Conservation (phyloP, 2,113 vertebrate species). For the Xiphophorus couchianus region DNA sequence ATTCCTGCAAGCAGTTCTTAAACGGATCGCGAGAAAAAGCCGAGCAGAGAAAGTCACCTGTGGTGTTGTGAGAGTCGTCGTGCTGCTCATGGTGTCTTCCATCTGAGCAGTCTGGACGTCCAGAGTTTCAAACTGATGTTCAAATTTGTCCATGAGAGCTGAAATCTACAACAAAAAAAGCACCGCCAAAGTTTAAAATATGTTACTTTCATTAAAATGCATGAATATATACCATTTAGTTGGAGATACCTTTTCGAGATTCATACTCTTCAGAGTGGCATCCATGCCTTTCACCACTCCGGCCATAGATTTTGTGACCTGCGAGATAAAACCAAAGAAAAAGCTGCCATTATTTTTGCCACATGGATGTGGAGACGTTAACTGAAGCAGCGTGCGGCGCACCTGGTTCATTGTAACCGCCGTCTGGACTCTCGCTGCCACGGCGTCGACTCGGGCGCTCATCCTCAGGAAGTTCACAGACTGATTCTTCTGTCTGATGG, state of each 20-base stretch:
- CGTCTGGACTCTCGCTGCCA: slow-evolving; percentile 93
- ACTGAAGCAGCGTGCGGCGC: neutral
- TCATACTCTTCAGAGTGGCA: slow-evolving; percentile 91
- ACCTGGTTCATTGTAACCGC: slow-evolving; percentile 98
- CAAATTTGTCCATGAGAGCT: slow-evolving; percentile 92
- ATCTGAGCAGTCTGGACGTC: slow-evolving; percentile 95
- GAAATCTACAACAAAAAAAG: slow-evolving; percentile 83
- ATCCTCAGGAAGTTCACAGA: slow-evolving; percentile 95
- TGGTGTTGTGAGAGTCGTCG: slow-evolving; percentile 94
- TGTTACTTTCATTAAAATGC: neutral
- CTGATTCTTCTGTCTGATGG: slow-evolving; percentile 98
- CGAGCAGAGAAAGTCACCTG: slow-evolving; percentile 76
- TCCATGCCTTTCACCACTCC: slow-evolving; percentile 99
- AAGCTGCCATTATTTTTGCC: neutral
- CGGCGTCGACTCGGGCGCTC: slow-evolving; percentile 96
- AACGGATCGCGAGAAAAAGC: neutral
- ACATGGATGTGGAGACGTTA: neutral
- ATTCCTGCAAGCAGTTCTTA: slow-evolving; percentile 1
- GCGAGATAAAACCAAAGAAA: slow-evolving; percentile 28
- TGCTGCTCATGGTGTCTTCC: slow-evolving; percentile 97
- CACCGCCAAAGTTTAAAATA: neutral
- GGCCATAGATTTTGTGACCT: slow-evolving; percentile 97
- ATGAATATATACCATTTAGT: neutral
- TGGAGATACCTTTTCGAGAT: slow-evolving; percentile 90
- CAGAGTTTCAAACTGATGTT: slow-evolving; percentile 95